These are phyloP conservation scores for Agonopterix subpropinquella DNA, from an alignment of 2,888 invertebrate genomes.

Conservation along the genomic window DNA sequence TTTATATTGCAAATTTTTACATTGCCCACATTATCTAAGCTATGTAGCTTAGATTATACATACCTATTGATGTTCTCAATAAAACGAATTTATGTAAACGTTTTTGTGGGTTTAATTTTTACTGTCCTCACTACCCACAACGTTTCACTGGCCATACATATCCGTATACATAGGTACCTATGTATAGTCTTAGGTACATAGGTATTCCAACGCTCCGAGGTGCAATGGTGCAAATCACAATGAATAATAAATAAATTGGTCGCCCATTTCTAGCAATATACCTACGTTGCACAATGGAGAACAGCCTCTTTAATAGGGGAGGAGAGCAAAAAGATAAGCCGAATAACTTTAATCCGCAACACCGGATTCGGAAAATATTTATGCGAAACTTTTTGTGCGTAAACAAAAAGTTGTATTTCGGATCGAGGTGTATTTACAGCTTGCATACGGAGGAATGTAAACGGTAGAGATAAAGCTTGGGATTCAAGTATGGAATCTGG, in stretches of 20 bases:
- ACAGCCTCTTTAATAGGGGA: background rate
- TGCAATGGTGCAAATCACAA: conserved; percentile 6
- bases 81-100: no score
- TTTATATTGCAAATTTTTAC: no score
- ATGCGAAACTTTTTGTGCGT: conserved; percentile 18
- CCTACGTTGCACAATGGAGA: background rate
- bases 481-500: conserved; percentile 42
- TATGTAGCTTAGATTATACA: no score
- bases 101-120: no score
- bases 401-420: conserved; percentile 25
- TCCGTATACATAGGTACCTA: no score
- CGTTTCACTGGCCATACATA: no score
- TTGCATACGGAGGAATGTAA: conserved; percentile 22
- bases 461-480: conserved; percentile 35
- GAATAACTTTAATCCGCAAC: conserved; percentile 9
- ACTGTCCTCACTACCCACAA: no score
- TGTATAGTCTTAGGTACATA: no score
- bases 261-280: conserved; percentile 2
- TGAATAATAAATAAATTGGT: conserved; percentile 9
- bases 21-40: no score
- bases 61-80: no score
- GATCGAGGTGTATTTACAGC: conserved; percentile 15
- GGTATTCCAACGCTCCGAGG: background rate
- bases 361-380: conserved; percentile 8
- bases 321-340: conserved; percentile 4